Base-by-base conservation (phyloP, 1,140 invertebrate species). In the Solen grandis region DNA sequence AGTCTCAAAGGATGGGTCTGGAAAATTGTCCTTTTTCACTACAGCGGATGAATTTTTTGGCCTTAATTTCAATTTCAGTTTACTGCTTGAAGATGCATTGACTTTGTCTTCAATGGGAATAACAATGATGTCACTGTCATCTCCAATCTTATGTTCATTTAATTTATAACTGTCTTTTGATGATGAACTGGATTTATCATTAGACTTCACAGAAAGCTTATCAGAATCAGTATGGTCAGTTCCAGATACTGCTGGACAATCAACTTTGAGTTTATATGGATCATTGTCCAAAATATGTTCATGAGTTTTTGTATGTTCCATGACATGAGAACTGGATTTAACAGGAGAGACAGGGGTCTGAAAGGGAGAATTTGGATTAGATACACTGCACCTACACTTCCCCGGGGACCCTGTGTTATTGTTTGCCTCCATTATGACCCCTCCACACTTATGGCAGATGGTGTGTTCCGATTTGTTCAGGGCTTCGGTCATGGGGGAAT, bases 361-460 rank as follows among this genome's bases (percentile, higher is more conserved):
- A 68, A 69, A 78, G 52, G 73, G 73, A 0, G 63, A 78, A 38
- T 68, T 66, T 19, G 63, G 75, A 60, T 78, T 59, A 57, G 75
- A 69, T 13, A 46, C 2, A 35, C 33, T 69, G 33, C 75, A 78
- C 22, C 65, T 38, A 41, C 75, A 78, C 55, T 78, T 78, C 31
- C 75, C 65, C 38, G 75, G 75, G 19, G 75, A 78, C 41, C 63
- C 29, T 19, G 75, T 57, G 35, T 78, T 78, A 57, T 78, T 78
- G 54, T 78, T 78, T 8, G 75, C 29, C 36, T 78, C 75, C 46
- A 68, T 35, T n/a, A 78, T 57, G 22, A 68, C 50, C 5, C 75
- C 65, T 16, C 75, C 75, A 69, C 75, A 78, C 46, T 59, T 78
- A 35, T 52, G 65, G 60, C 75, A 78, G 27, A 78, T 78, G n/a